These are phyloP conservation scores for Pseudopleuronectes americanus DNA, from an alignment of 2,797 vertebrate species.

Conservation along the genomic window DNA sequence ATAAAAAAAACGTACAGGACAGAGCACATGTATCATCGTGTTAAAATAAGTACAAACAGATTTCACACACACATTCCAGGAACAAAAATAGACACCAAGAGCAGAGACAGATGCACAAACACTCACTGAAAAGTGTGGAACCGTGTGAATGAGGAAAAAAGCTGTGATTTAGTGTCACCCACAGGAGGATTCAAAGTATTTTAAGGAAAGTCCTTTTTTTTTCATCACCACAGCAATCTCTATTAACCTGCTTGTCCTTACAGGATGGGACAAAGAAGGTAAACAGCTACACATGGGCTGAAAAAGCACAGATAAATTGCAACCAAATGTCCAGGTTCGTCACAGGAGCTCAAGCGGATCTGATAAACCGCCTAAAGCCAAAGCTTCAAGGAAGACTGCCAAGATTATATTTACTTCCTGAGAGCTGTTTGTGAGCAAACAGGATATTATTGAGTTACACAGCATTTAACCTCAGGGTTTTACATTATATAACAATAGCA, in stretches of 20 bases:
- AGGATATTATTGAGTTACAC: not conserved
- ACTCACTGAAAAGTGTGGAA: too few relatives aligned
- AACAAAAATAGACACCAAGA: too few relatives aligned
- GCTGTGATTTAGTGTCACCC: not conserved
- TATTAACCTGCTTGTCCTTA: not conserved
- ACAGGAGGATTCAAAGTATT: too few relatives aligned
- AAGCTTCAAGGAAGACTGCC: not conserved
- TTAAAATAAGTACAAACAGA: too few relatives aligned
- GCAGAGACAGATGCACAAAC: too few relatives aligned
- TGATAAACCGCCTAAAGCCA: not conserved
- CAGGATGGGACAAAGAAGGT: too few relatives aligned
- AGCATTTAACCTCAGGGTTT: not conserved
- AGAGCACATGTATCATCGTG: too few relatives aligned
- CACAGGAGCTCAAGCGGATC: not conserved
- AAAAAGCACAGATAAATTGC: not conserved
- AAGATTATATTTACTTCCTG: not conserved
- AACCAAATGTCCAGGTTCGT: not conserved
- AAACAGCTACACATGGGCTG: not conserved
- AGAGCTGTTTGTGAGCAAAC: conserved; percentile 3
- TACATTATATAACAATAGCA: not conserved
- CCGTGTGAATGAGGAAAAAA: not conserved
- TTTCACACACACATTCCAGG: too few relatives aligned
- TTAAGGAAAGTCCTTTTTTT: not conserved
- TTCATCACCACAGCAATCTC: not conserved
- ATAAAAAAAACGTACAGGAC: too few relatives aligned